These are phyloP conservation scores for Parotocinclus haroldoi DNA, from an alignment of 2,797 vertebrate species.

Conservation along the genomic window DNA sequence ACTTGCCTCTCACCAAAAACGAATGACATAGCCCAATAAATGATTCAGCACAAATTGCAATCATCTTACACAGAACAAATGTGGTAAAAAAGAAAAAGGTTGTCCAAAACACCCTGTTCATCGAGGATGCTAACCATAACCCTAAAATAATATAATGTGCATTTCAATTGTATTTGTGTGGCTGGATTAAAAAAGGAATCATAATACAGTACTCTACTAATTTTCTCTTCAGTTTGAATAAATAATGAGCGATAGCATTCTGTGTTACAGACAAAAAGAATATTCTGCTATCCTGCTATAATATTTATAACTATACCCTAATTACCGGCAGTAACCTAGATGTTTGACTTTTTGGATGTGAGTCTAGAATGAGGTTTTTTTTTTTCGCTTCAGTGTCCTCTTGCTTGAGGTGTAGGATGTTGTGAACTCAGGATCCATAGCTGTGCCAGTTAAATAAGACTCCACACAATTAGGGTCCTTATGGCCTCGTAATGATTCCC, in stretches of 20 bases:
- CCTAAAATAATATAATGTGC: too few relatives aligned
- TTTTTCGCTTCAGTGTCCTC: conserved; percentile 25
- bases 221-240: too few relatives aligned
- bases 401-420: conserved; percentile 32
- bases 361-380: conserved; percentile 25
- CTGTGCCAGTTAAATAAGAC: conserved; percentile 47
- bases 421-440: conserved; percentile 25
- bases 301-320: conserved; percentile 4
- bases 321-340: conserved; percentile 38
- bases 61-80: too few relatives aligned
- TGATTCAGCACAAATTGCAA: too few relatives aligned
- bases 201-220: background rate
- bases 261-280: conserved; percentile 18
- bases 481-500: conserved; percentile 44
- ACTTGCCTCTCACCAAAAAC: too few relatives aligned
- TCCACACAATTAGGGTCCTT: conserved; percentile 45
- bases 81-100: too few relatives aligned
- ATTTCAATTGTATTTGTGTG: background rate
- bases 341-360: conserved; percentile 45
- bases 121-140: too few relatives aligned
- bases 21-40: too few relatives aligned
- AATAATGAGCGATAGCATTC: conserved; percentile 18
- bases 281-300: too few relatives aligned
- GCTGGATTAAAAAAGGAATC: conserved; percentile 6
- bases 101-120: too few relatives aligned